Conservation (phyloP, 1,140 invertebrate species). For the Drosophila saltans region DNA sequence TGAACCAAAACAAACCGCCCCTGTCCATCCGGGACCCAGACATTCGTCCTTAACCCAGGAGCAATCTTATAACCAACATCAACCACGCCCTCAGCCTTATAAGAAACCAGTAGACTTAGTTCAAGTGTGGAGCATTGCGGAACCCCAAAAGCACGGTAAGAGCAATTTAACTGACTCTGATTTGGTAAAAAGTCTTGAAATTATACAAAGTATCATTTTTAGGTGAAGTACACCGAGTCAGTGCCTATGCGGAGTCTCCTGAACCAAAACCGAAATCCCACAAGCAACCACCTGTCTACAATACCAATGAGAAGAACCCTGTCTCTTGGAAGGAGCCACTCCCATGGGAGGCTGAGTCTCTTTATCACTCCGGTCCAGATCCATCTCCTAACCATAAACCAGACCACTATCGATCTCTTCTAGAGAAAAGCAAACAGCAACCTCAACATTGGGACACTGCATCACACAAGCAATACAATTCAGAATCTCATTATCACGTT, state of each 20-base stretch:
- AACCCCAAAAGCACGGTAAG: conserved; percentile 41
- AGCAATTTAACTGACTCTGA: background rate
- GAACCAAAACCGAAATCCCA: conserved; percentile 13
- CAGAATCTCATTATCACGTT: background rate
- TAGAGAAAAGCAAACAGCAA: background rate
- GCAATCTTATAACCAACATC: conserved; percentile 1
- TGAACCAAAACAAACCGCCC: background rate
- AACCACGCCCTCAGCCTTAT: background rate
- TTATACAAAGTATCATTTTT: background rate
- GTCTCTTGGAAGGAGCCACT: conserved; percentile 53
- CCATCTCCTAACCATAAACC: conserved; percentile 16
- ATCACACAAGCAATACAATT: background rate
- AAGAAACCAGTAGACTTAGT: conserved; percentile 28
- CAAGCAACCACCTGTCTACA: background rate
- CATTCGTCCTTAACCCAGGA: conserved; percentile 8
- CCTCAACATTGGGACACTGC: background rate
- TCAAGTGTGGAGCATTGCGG: conserved; percentile 47
- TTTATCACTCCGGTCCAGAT: background rate
- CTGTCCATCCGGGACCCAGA: conserved; percentile 1
- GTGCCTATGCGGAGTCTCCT: conserved; percentile 38
- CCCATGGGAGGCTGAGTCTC: conserved; percentile 49
- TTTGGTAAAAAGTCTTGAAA: background rate
- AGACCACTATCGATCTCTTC: conserved; percentile 14
- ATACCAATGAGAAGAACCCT: background rate
- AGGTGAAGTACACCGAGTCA: conserved; percentile 32